Percentiles rank a stretch among this genome's conserved stretches.
Evolutionary conservation across 2,113 vertebrate species (phyloP).

Genomic region (Melanerpes formicivorus): DNA sequence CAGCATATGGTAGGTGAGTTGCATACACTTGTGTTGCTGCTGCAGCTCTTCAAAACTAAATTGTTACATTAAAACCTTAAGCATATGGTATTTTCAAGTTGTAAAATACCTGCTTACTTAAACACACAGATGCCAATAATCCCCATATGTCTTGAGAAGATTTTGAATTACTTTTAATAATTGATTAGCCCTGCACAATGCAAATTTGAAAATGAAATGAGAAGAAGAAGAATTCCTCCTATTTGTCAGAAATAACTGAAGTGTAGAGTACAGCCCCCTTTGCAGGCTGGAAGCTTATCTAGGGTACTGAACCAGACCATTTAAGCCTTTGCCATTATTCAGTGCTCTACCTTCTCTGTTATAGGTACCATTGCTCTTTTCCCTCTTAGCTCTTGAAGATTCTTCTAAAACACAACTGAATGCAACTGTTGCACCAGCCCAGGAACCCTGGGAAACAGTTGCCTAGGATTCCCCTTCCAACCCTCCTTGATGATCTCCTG

Average conservation of each 20-base stretch:
- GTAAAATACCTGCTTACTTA: slow-evolving; percentile 66
- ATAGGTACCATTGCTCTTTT: neutral
- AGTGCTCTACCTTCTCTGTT: neutral
- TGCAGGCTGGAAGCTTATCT: neutral
- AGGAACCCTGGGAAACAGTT: neutral
- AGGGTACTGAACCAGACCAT: rapidly evolving
- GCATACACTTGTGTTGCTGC: slow-evolving; percentile 33
- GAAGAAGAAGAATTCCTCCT: neutral
- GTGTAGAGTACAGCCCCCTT: neutral
- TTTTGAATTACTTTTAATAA: slow-evolving; percentile 50
- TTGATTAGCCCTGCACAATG: slow-evolving; percentile 4
- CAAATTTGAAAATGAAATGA: slow-evolving; percentile 32
- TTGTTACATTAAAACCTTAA: slow-evolving; percentile 55
- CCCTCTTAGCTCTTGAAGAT: neutral
- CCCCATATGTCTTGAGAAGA: slow-evolving; percentile 45
- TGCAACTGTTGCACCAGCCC: neutral
- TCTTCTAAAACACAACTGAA: neutral
- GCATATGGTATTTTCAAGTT: slow-evolving; percentile 61
- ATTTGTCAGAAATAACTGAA: neutral
- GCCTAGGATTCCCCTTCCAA: neutral
- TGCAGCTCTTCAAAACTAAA: slow-evolving; percentile 50
- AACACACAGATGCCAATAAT: slow-evolving; percentile 65
- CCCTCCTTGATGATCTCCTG: neutral
- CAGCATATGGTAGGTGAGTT: slow-evolving; percentile 60
- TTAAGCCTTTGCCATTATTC: neutral